These are phyloP conservation scores for Fulica atra DNA, from an alignment of 2,113 vertebrate species.

Conservation along the genomic window DNA sequence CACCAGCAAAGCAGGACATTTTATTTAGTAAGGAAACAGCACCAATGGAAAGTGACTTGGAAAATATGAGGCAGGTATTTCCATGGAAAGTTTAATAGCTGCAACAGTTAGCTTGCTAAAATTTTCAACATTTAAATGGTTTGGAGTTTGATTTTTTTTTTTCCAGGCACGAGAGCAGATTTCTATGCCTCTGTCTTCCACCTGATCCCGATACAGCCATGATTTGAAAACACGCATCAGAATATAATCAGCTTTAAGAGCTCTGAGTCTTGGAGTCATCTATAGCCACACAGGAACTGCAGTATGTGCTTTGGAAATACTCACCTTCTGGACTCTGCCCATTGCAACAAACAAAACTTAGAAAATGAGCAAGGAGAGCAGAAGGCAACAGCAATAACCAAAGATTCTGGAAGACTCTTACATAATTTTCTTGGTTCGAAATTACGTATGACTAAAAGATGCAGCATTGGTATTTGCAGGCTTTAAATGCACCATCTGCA, in stretches of 20 bases:
- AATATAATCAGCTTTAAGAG: not conserved
- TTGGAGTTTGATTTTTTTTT: not conserved
- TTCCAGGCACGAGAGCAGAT: not conserved
- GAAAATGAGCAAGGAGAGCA: not conserved
- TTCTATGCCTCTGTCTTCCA: not conserved
- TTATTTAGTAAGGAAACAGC: not conserved
- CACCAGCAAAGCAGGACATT: not conserved
- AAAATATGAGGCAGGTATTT: constrained; percentile 12
- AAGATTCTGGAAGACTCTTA: not conserved
- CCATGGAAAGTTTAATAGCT: not conserved
- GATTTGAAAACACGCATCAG: not conserved
- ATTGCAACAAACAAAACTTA: not conserved
- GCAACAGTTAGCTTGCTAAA: not conserved
- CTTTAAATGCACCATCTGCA: not conserved
- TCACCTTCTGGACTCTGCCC: not conserved
- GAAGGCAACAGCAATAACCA: not conserved
- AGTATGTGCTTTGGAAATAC: not conserved
- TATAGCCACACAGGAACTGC: not conserved
- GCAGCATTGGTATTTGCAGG: not conserved
- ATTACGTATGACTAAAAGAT: not conserved
- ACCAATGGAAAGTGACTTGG: not conserved
- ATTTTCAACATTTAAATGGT: not conserved
- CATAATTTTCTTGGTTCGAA: not conserved
- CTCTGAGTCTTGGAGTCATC: not conserved
- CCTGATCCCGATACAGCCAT: not conserved